Evolutionary conservation across 2,888 invertebrate genomes (phyloP).

Genomic region (Athalia cordata): DNA sequence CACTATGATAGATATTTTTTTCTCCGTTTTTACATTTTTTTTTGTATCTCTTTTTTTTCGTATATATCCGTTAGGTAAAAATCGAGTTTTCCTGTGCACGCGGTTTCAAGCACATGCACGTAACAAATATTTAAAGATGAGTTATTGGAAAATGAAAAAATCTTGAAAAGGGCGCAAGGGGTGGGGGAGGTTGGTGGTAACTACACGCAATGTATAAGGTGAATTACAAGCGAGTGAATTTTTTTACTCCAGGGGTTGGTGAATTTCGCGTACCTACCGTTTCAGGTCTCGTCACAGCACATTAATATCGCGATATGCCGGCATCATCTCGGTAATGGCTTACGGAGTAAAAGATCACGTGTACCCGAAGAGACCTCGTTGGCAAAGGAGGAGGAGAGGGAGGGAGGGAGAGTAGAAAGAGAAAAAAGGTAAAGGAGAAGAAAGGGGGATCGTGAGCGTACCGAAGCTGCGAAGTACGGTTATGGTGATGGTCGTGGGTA

Average conservation of each 20-base stretch:
- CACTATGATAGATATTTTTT: background rate
- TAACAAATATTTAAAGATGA: too few species aligned
- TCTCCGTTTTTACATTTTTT: background rate
- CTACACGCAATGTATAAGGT: constrained; percentile 12
- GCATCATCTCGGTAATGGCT: constrained; percentile 42
- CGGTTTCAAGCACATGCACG: too few species aligned
- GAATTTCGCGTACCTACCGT: background rate
- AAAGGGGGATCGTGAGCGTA: background rate
- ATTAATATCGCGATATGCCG: constrained; percentile 42
- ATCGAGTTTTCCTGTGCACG: too few species aligned
- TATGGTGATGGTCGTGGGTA: background rate
- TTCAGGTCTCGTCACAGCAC: constrained; percentile 40
- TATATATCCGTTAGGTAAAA: too few species aligned
- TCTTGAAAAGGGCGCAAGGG: background rate
- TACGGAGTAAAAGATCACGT: constrained; percentile 36
- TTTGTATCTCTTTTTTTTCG: too few species aligned
- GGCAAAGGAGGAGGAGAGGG: background rate
- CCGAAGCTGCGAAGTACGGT: background rate
- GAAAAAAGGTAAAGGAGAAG: background rate
- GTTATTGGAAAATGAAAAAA: background rate
- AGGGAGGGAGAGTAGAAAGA: background rate
- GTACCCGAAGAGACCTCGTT: background rate
- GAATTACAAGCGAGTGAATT: constrained; percentile 32
- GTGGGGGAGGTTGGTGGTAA: background rate
- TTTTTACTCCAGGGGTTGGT: constrained; percentile 28